These are phyloP conservation scores for Diloba caeruleocephala DNA, from an alignment of 2,888 invertebrate species.

Conservation along the genomic window DNA sequence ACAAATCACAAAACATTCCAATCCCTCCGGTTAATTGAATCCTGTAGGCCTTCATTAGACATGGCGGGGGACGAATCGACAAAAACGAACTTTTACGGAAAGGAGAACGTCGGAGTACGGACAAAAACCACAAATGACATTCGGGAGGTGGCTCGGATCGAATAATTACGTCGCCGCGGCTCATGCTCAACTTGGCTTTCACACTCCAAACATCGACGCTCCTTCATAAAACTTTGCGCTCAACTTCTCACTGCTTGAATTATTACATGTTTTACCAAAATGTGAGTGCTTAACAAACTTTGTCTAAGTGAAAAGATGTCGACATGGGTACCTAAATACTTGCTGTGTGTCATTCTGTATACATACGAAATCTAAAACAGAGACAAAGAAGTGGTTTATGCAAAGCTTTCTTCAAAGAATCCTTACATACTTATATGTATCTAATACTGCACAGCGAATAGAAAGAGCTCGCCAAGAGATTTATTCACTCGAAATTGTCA, in stretches of 20 bases:
- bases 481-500: slow-evolving; percentile 70
- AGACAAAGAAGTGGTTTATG: slow-evolving; percentile 26
- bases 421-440: slow-evolving; percentile 18
- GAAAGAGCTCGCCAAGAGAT: slow-evolving; percentile 43
- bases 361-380: slow-evolving; percentile 30
- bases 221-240: slow-evolving; percentile 73
- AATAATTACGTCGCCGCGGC: slow-evolving; percentile 76
- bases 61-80: slow-evolving; percentile 71
- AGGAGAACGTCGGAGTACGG: slow-evolving; percentile 71
- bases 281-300: slow-evolving; percentile 78
- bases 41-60: slow-evolving; percentile 86
- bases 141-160: slow-evolving; percentile 76
- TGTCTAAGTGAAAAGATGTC: slow-evolving; percentile 62
- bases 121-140: slow-evolving; percentile 85
- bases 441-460: slow-evolving; percentile 20
- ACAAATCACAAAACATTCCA: slow-evolving; percentile 87
- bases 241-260: slow-evolving; percentile 72
- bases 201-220: slow-evolving; percentile 70
- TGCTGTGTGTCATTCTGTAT: slow-evolving; percentile 47
- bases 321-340: slow-evolving; percentile 60
- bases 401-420: slow-evolving; percentile 37
- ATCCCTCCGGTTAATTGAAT: slow-evolving; percentile 85
- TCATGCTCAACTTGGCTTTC: slow-evolving; percentile 77
- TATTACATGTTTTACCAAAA: slow-evolving; percentile 80
- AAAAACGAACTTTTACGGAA: slow-evolving; percentile 83